Base-by-base conservation (phyloP, 37 sponge, comb jelly and placozoan genomes). In the Petrosia ficiformis region DNA sequence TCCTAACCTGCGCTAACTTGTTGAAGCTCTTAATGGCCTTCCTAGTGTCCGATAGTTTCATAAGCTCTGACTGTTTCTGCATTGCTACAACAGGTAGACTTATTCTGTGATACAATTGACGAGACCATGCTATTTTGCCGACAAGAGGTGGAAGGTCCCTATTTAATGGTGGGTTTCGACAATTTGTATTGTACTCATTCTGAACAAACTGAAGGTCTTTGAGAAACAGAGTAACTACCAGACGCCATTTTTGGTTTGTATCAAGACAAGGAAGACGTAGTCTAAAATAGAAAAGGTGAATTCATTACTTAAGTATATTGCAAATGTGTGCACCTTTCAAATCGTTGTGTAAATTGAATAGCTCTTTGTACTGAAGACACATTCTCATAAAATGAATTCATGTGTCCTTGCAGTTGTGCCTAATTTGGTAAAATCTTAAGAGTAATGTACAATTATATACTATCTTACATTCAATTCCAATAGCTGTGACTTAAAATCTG, bases 131-230 rank as follows among this genome's bases (percentile, higher is more conserved):
- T 61, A 98, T 95, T 60, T 80, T 84, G 14, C 99, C 99, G 21
- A 95, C 87, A 35, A 94, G 77, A 4, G 98, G 98, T 59, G 98
- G 94, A 70, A 97, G 85, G 80, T 97, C 84, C 10, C 95, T 80
- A 35, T 79, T 87, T 25, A 92, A 59, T 10, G 98, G 98, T 66
- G 98, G 98, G 42, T 82, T 70, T 31, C 92, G 85, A 57, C 77
- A 73, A 72, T 90, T 72, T 68, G 87, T 87, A 65, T 81, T 92
- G 78, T 98, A 98, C 77, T 81, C 75, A 59, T 58, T 84, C 77
- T 95, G 86, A 1, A 91, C 89, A 37, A 77, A 44, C 75, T 88
- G 81, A 10, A 98, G 71, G 65, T 98, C 99, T 42, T 65, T 76
- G 31, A 84, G 72, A 70, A 86, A 98, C 29, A 63, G 82, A 6